Evolutionary conservation across 2,888 invertebrate genomes (phyloP), one percentile per base, ranked within the genome.

Genomic region (Tipula vernalis): DNA sequence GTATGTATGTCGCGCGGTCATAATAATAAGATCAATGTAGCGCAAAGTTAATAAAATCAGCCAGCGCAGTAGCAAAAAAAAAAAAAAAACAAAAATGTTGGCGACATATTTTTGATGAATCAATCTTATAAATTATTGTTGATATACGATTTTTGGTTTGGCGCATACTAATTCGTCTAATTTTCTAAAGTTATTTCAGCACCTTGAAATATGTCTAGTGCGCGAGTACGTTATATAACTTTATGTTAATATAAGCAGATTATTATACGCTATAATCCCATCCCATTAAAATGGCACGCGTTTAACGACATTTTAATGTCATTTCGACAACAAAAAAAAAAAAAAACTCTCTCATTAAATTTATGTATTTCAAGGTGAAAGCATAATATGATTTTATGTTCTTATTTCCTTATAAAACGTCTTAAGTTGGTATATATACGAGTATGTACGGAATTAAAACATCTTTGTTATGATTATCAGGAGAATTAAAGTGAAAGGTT

Each of bases 401-500:
- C n/a, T 57, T 15, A 57, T 57, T 15, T 28, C 71, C 10, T 28
- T 71, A 3, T 6, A 18, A 71, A 71, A 71, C 71, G 71, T 71
- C 71, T 71, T 71, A 28, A 28, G 28, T 28, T 28, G 28, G 28
- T 28, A 2, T 28, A 28, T 28, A 71, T 13, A 28, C 18, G 39
- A 15, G 10, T 71, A 28, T 71, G 10, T 71, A 71, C 10, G 28
- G 71, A 71, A 71, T 71, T 71, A 71, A 71, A 71, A 28, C 71
- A 71, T 71, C 51, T 71, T 28, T 71, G 71, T 71, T 71, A 71
- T 71, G 71, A 71, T 71, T 71, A 71, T 71, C 71, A 28, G 71
- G 71, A 71, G 71, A 71, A 71, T 71, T 71, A 71, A 71, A 71
- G 71, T 71, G 71, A 71, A 71, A 71, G 71, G 71, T 71, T 71